phyloP scores from a whole-genome alignment of 1,140 invertebrate species.

The Mactra quadrangularis region DNA sequence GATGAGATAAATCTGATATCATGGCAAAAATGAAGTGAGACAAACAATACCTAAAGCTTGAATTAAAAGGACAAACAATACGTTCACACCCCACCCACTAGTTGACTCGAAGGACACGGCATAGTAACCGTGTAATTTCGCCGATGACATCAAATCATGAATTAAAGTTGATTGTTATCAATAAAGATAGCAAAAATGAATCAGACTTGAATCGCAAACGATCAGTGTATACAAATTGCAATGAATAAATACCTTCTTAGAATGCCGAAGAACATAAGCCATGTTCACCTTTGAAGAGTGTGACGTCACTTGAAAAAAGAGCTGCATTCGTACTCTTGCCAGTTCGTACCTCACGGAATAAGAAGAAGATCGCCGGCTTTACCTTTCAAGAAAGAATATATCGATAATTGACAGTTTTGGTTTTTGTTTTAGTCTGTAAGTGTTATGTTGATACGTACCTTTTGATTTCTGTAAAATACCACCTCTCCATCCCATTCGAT shows the following conservation, averaged over 20 bases:
- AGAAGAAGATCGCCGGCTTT: too few relatives aligned
- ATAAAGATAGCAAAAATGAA: neutral
- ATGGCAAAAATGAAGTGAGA: neutral
- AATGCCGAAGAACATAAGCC: slow-evolving; percentile 55
- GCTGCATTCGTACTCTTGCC: too few relatives aligned
- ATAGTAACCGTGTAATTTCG: neutral
- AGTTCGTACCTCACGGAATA: too few relatives aligned
- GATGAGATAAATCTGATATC: too few relatives aligned
- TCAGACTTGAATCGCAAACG: neutral
- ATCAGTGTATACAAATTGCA: neutral
- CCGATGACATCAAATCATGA: neutral
- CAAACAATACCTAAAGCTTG: neutral
- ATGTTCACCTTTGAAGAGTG: slow-evolving; percentile 42
- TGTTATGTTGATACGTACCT: too few relatives aligned
- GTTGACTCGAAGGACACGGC: neutral
- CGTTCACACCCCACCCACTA: slow-evolving; percentile 31
- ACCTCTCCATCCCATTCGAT: too few relatives aligned
- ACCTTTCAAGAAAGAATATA: too few relatives aligned
- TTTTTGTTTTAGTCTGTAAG: too few relatives aligned
- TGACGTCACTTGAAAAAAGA: slow-evolving; percentile 27
- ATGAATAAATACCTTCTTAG: slow-evolving; percentile 9
- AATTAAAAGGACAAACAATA: neutral
- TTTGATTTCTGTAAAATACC: too few relatives aligned
- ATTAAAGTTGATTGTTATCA: slow-evolving; percentile 1
- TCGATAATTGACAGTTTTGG: too few relatives aligned